These are phyloP conservation scores for Synanthedon vespiformis DNA, from an alignment of 2,888 invertebrate species.

Conservation along the genomic window DNA sequence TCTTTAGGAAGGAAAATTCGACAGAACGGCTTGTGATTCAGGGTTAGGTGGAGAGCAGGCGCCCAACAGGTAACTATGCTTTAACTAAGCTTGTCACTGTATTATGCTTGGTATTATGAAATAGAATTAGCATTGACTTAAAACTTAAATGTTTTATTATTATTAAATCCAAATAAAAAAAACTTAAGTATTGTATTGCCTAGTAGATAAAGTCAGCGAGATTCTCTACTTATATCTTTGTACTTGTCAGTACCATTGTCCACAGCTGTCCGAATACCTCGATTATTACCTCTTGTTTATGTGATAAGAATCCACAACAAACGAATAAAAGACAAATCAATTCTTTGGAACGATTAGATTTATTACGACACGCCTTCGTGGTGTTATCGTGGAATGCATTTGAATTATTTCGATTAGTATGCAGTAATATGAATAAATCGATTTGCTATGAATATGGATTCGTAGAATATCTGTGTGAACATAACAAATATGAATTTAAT, in stretches of 20 bases:
- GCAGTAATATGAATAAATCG: not conserved
- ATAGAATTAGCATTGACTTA: too few species aligned
- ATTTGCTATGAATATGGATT: not conserved
- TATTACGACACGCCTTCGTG: not conserved
- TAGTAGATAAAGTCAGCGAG: too few species aligned
- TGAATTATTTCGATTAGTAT: not conserved
- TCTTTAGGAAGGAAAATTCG: too few species aligned
- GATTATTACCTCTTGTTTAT: slow-evolving; percentile 36
- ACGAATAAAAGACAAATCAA: slow-evolving; percentile 21
- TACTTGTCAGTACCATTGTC: slow-evolving; percentile 19
- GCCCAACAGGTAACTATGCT: too few species aligned
- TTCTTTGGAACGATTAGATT: slow-evolving; percentile 26
- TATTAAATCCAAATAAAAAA: too few species aligned
- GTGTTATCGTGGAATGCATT: not conserved
- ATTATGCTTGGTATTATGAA: too few species aligned
- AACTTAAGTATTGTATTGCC: too few species aligned
- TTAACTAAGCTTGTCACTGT: too few species aligned
- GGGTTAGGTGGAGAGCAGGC: too few species aligned
- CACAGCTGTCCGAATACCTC: slow-evolving; percentile 24
- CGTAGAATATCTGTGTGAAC: not conserved
- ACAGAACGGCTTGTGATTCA: too few species aligned
- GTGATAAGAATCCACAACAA: slow-evolving; percentile 47
- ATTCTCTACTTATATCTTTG: too few species aligned
- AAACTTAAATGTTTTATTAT: too few species aligned
- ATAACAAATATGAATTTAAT: slow-evolving; percentile 3